Percentiles rank a stretch among this genome's conserved stretches.
phyloP scores from a whole-genome alignment of 1,140 invertebrate species.

The Spodoptera litura region DNA sequence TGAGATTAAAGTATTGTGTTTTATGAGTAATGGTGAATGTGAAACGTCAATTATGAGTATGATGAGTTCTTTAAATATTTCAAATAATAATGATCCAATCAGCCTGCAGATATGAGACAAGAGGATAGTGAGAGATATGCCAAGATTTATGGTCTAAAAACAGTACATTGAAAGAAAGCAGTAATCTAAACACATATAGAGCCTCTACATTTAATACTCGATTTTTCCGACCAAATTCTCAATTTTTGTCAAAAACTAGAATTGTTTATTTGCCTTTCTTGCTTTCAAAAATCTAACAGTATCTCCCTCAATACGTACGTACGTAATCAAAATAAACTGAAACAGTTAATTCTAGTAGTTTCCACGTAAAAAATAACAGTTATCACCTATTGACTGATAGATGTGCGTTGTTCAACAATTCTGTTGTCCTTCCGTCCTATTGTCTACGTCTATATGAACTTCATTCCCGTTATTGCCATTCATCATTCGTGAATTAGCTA shows the following conservation, averaged over 20 bases:
- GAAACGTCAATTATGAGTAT: neutral
- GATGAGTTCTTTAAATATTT: no score
- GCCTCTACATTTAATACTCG: no score
- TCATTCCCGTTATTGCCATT: constrained; percentile 3
- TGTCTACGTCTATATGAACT: neutral
- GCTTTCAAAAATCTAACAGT: no score
- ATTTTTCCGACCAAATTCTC: no score
- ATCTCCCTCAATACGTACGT: neutral
- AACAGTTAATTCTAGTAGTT: neutral
- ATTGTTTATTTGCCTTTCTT: no score
- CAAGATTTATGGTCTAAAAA: no score
- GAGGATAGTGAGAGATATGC: no score
- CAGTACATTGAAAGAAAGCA: no score
- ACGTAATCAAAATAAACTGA: neutral
- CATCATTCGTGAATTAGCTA: neutral
- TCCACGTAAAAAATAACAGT: neutral
- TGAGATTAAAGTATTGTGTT: neutral
- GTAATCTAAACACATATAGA: no score
- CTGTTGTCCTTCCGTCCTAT: neutral
- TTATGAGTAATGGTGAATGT: neutral
- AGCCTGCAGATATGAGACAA: no score
- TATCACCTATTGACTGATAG: neutral
- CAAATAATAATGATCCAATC: no score
- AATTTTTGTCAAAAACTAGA: no score
- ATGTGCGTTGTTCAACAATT: constrained; percentile 8